Evolutionary conservation across 2,113 vertebrate genomes (phyloP), one percentile per base, ranked within the genome.

Genomic region (Lagopus muta): DNA sequence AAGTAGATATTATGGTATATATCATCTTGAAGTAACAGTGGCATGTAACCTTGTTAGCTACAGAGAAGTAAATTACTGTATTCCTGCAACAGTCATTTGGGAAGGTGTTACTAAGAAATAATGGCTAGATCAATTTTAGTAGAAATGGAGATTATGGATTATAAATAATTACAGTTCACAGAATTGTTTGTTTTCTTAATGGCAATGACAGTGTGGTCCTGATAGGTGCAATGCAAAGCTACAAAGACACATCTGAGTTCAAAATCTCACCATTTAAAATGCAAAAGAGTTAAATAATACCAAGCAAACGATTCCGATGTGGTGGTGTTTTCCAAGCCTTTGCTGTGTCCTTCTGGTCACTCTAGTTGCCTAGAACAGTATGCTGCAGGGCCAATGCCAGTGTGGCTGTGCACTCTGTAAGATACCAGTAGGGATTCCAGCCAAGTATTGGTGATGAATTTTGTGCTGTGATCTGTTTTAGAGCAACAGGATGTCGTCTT

Each of bases 401-500:
- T 10, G 24, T 1, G 25, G 18, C 21, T 28, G 13, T 10, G 4
- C 6, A 12, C 32, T 45, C 2, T 2, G 3, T 36, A 24, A 7
- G 32, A 25, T 32, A 43, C 12, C 27, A 43, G 38, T 21, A 50
- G 47, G 47, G 67, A 62, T 14, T 19, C 25, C 19, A 11, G 0
- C n/a, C 4, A 7, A 47, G 36, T n/a, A 28, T 22, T 34, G 36
- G 2, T 54, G 38, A 7, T 45, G 38, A 7, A 11, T 54, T 64
- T 55, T 20, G 25, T 36, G 10, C 32, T 72, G 38, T 15, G 19
- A 42, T 18, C 47, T 64, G 25, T 20, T 64, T 54, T 54, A 73
- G 25, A 32, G 69, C 32, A 97, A 95, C 95, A 97, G 96, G 96
- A 80, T 94, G 95, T 92, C 96, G 94, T 92, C 97, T 34, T 96